These are phyloP conservation scores for Phoxinus dragarum DNA, from an alignment of 2,797 vertebrate genomes.

Conservation along the genomic window DNA sequence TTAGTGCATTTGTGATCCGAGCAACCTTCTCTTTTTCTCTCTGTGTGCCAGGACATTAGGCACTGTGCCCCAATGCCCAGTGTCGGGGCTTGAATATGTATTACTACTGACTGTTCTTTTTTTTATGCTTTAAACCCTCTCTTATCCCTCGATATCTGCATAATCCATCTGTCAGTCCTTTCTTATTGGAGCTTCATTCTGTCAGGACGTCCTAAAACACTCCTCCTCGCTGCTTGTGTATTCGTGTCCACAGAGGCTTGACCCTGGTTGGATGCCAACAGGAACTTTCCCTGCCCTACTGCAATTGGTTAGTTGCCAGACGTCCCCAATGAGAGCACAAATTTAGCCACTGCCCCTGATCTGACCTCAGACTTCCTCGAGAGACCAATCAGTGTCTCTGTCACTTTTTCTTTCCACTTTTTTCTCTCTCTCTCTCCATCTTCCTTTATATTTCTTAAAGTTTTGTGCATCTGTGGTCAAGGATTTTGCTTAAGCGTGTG, in stretches of 20 bases:
- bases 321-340: slow-evolving; percentile 24
- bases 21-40: slow-evolving; percentile 69
- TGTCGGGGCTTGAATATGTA: slow-evolving; percentile 73
- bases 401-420: not conserved
- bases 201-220: not conserved
- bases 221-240: not conserved
- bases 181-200: not conserved
- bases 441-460: not conserved
- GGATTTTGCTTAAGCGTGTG: not conserved
- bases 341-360: slow-evolving; percentile 35
- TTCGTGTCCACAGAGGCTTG: slow-evolving; percentile 24
- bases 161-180: slow-evolving; percentile 18
- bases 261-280: slow-evolving; percentile 45
- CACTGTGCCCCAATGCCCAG: slow-evolving; percentile 57
- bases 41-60: slow-evolving; percentile 54
- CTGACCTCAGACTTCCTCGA: slow-evolving; percentile 32
- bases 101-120: slow-evolving; percentile 34
- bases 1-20: slow-evolving; percentile 55
- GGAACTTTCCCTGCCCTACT: slow-evolving; percentile 17
- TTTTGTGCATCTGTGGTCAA: not conserved
- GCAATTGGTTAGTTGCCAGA: slow-evolving; percentile 40
- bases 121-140: slow-evolving; percentile 8
- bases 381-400: slow-evolving; percentile 46
- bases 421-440: not conserved
- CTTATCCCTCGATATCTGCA: not conserved